These are phyloP conservation scores for Chironomus striatipennis DNA, from an alignment of 1,140 invertebrate genomes.

Conservation along the genomic window DNA sequence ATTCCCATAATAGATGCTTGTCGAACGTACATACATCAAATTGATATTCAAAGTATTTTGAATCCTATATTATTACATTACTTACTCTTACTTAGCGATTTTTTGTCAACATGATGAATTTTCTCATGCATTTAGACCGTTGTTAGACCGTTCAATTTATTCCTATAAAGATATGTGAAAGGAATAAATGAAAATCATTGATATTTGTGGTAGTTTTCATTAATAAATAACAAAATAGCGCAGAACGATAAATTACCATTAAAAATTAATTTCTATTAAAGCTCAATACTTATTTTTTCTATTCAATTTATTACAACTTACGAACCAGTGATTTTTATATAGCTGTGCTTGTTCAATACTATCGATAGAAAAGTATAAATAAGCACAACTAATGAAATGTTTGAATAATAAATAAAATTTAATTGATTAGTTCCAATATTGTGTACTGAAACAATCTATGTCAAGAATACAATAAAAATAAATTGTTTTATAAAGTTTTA, in stretches of 20 bases:
- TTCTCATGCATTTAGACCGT: neutral
- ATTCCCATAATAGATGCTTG: neutral
- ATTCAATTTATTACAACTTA: neutral
- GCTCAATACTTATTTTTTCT: neutral
- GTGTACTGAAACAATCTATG: neutral
- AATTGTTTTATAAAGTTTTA: too few species aligned
- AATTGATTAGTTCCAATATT: neutral
- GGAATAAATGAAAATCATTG: neutral
- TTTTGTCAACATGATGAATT: too few species aligned
- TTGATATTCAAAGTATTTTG: too few species aligned
- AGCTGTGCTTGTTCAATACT: neutral
- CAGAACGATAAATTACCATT: neutral
- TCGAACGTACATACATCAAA: too few species aligned
- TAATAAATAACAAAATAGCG: too few species aligned
- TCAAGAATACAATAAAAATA: too few species aligned
- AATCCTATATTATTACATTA: too few species aligned
- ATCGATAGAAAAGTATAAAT: neutral
- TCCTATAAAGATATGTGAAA: neutral
- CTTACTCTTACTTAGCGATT: too few species aligned
- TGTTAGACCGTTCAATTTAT: neutral
- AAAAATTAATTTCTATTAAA: conserved; percentile 15
- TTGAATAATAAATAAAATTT: conserved; percentile 21
- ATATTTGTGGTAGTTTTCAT: too few species aligned
- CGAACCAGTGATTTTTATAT: neutral
- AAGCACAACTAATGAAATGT: neutral